Evolutionary conservation across 2,113 vertebrate genomes (phyloP), one percentile per base, ranked within the genome.

Genomic region (Ptilonorhynchus violaceus): DNA sequence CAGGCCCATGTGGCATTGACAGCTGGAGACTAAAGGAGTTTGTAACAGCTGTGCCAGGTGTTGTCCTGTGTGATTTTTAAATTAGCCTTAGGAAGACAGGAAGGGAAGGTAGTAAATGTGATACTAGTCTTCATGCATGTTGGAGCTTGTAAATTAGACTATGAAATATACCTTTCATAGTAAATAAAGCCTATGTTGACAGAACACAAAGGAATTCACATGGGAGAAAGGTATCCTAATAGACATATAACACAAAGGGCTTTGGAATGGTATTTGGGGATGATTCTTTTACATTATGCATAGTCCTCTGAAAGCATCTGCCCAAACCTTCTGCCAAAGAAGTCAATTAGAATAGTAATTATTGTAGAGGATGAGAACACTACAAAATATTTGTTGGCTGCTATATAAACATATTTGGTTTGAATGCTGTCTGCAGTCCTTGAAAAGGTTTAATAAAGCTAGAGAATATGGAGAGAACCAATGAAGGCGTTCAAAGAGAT

Each of bases 1-100:
- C 23, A 35, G 46, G 66, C 35, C 60, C 13, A 7, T n/a, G 28
- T 0, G 0, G 2, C 31, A 25, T 41, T 49, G 33, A 60, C 24
- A 49, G 47, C 30, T 69, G 18, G 55, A 87, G 6, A 20, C 50
- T 44, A 19, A 44, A 60, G 46, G 31, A 46, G 20, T 63, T 55
- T 50, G 15, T 20, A 31, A 6, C 30, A 58, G 11, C 11, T 53
- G 59, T 69, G 41, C n/a, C 66, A 63, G 30, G 22, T 23, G 9
- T 6, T 25, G 11, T 55, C 44, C 33, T 50, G 5, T 60, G 28
- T 42, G 20, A 42, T 46, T 85, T 84, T 79, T 67, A 58, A 58
- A 44, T 74, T 52, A 44, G 17, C 39, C 21, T 56, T 47, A 39
- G 16, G 24, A 90, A 31, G 41, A 30, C 58, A 47, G 63, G 66